Evolutionary conservation across 2,888 invertebrate genomes (phyloP).

Genomic region (Herminia tarsipennalis): DNA sequence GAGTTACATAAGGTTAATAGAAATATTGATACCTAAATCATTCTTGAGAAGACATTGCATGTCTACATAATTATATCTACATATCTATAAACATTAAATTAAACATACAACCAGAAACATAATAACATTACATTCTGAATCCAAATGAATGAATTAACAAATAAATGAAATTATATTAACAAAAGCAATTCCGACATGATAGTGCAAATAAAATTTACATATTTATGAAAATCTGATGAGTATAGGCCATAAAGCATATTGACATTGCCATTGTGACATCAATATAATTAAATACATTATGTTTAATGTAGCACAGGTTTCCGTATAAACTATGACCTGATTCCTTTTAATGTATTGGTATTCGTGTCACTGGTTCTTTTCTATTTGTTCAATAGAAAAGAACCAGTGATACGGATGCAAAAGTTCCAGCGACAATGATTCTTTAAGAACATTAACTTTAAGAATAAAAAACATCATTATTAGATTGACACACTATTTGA

Average conservation of each 20-base stretch:
- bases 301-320: background rate
- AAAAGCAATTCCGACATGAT: slow-evolving; percentile 53
- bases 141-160: slow-evolving; percentile 17
- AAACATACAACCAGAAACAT: slow-evolving; percentile 7
- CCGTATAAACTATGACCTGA: background rate
- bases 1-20: no score
- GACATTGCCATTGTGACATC: slow-evolving; percentile 9
- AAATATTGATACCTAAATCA: no score
- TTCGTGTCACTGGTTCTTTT: no score
- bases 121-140: slow-evolving; percentile 1
- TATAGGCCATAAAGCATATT: slow-evolving; percentile 30
- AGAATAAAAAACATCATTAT: no score
- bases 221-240: slow-evolving; percentile 49
- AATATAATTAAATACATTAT: background rate
- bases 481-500: no score
- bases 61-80: no score
- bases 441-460: no score
- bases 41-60: no score
- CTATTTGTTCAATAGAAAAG: no score
- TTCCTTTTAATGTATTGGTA: no score
- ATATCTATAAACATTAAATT: background rate
- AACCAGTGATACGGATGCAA: no score
- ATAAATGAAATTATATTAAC: slow-evolving; percentile 25
- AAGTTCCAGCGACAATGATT: no score
- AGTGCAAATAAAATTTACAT: slow-evolving; percentile 56